Conservation (phyloP, 2,113 vertebrate genomes). For the Phaethon lepturus region DNA sequence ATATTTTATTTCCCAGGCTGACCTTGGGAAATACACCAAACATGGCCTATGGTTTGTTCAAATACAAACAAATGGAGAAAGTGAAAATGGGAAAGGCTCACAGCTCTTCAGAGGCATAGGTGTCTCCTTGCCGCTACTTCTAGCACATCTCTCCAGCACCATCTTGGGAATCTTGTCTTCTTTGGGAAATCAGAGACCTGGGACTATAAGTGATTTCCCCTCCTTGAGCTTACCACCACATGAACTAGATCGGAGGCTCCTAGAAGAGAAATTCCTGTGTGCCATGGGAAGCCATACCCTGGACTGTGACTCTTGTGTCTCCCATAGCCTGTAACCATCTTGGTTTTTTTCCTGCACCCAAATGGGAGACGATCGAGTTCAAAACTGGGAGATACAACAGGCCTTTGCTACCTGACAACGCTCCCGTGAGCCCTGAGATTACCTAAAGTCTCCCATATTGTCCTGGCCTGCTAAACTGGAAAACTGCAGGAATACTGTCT, state of each 20-base stretch:
- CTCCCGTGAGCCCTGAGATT: not conserved
- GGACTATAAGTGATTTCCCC: not conserved
- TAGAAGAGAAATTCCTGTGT: not conserved
- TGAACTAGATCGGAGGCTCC: not conserved
- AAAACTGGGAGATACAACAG: not conserved
- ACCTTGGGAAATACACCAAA: not conserved
- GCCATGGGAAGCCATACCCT: not conserved
- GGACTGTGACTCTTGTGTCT: not conserved
- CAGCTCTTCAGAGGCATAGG: not conserved
- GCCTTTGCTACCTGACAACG: not conserved
- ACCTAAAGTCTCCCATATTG: rapidly evolving
- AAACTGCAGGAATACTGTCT: not conserved
- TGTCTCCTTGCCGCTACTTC: rapidly evolving
- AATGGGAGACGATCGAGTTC: not conserved
- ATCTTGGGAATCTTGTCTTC: not conserved
- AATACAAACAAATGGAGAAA: not conserved
- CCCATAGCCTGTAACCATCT: rapidly evolving
- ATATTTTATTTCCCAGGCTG: not conserved
- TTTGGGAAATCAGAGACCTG: not conserved
- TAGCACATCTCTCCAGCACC: not conserved
- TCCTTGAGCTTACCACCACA: not conserved
- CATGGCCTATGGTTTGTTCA: not conserved
- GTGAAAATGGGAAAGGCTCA: not conserved
- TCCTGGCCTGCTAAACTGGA: not conserved
- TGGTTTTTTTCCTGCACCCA: not conserved